These are phyloP conservation scores for Callionymus lyra DNA, from an alignment of 2,113 vertebrate species.

Conservation along the genomic window DNA sequence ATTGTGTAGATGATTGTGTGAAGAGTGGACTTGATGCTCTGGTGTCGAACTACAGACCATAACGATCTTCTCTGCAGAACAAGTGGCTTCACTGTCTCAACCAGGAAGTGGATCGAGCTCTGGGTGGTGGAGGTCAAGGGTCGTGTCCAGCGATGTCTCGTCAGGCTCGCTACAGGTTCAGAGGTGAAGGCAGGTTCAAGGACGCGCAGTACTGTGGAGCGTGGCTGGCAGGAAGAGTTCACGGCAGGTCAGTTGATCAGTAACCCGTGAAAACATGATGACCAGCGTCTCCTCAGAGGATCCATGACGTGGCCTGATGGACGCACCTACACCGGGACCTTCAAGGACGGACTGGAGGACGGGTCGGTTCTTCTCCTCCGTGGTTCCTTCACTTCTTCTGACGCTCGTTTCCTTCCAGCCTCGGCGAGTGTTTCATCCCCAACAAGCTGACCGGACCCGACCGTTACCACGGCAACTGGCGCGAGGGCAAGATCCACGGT, in stretches of 20 bases:
- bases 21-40: too few relatives aligned
- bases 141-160: conserved; percentile 74
- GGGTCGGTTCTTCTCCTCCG: conserved; percentile 64
- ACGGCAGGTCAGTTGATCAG: conserved; percentile 76
- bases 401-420: conserved; percentile 57
- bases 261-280: not conserved
- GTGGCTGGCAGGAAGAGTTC: conserved; percentile 85
- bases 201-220: conserved; percentile 83
- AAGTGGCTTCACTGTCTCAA: conserved; percentile 90
- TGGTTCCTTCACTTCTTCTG: not conserved
- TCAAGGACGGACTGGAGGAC: conserved; percentile 86
- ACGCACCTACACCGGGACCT: conserved; percentile 81
- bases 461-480: conserved; percentile 86
- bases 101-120: conserved; percentile 84
- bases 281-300: conserved; percentile 66
- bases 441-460: conserved; percentile 81
- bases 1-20: too few relatives aligned
- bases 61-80: conserved; percentile 66
- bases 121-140: conserved; percentile 65
- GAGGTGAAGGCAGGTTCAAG: conserved; percentile 81
- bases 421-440: conserved; percentile 79
- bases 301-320: conserved; percentile 87
- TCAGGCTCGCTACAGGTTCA: conserved; percentile 82
- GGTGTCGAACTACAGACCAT: too few relatives aligned
- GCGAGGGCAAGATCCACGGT: conserved; percentile 90